Evolutionary conservation across 2,888 invertebrate species (phyloP).

Genomic region (Sinopyrophorus schimmeli): DNA sequence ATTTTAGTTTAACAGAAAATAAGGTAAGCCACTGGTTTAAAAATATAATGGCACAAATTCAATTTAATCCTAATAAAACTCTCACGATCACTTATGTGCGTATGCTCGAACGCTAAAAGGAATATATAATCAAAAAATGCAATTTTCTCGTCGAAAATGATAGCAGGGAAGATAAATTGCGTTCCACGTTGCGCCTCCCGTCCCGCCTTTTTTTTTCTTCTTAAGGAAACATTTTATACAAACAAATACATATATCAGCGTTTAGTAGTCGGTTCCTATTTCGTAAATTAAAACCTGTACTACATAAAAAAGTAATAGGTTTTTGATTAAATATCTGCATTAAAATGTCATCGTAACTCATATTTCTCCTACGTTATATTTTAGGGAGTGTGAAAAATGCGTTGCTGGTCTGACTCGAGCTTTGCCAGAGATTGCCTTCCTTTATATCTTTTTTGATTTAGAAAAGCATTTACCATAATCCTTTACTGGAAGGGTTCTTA

Average conservation of each 20-base stretch:
- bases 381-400: constrained; percentile 23
- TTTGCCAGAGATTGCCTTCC: constrained; percentile 16
- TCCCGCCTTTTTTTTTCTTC: constrained; percentile 10
- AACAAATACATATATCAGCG: constrained; percentile 28
- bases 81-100: constrained; percentile 14
- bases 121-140: constrained; percentile 23
- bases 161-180: constrained; percentile 24
- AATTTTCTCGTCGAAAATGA: constrained; percentile 23
- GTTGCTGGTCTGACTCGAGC: constrained; percentile 12
- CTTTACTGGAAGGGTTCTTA: background rate
- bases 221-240: constrained; percentile 16
- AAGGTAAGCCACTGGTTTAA: too few relatives aligned
- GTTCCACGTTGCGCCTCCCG: constrained; percentile 3
- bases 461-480: constrained; percentile 6
- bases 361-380: constrained; percentile 28
- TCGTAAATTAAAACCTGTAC: constrained; percentile 26
- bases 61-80: constrained; percentile 26
- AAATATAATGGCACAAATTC: constrained; percentile 17
- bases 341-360: constrained; percentile 45
- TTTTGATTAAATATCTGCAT: constrained; percentile 46
- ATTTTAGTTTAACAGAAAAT: too few relatives aligned
- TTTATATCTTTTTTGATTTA: constrained; percentile 11
- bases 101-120: constrained; percentile 11
- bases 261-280: constrained; percentile 22
- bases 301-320: constrained; percentile 39